A percentile compares a stretch with the other conserved stretches of the same genome.
phyloP scores from a whole-genome alignment of 2,888 invertebrate genomes.

The Mythimna albipuncta region DNA sequence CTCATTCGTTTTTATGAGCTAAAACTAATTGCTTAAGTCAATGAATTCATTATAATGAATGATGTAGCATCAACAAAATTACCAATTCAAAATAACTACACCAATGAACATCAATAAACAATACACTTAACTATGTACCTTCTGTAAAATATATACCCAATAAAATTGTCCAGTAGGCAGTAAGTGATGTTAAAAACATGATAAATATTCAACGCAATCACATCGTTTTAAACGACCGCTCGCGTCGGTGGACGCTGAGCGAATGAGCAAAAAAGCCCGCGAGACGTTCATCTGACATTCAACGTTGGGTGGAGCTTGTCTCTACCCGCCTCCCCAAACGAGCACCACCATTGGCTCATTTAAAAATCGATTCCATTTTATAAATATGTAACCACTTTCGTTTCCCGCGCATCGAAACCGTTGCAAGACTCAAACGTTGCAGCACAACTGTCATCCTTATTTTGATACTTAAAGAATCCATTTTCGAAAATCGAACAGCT shows the following conservation, averaged over 20 bases:
- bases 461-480: constrained; percentile 50
- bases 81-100: constrained; percentile 39
- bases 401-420: constrained; percentile 70
- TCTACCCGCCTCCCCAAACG: constrained; percentile 83
- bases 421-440: constrained; percentile 52
- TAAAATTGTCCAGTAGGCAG: constrained; percentile 50
- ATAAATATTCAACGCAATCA: constrained; percentile 54
- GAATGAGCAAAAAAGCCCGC: constrained; percentile 86
- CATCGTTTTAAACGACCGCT: constrained; percentile 65
- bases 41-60: constrained; percentile 34
- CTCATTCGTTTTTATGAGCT: constrained; percentile 30
- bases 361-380: constrained; percentile 91
- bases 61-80: constrained; percentile 46
- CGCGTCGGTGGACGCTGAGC: constrained; percentile 78
- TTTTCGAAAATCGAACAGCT: constrained; percentile 64
- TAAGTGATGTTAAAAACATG: constrained; percentile 56
- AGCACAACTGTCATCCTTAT: constrained; percentile 61
- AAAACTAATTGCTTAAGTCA: constrained; percentile 30
- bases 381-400: constrained; percentile 90
- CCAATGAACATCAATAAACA: constrained; percentile 39
- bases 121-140: constrained; percentile 28
- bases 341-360: constrained; percentile 87
- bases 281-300: constrained; percentile 86
- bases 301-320: constrained; percentile 82
- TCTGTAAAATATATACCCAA: constrained; percentile 40